Evolutionary conservation across 37 sponge, comb jelly and placozoan species (phyloP).

Genomic region (Halisarca cf. caerulea): DNA sequence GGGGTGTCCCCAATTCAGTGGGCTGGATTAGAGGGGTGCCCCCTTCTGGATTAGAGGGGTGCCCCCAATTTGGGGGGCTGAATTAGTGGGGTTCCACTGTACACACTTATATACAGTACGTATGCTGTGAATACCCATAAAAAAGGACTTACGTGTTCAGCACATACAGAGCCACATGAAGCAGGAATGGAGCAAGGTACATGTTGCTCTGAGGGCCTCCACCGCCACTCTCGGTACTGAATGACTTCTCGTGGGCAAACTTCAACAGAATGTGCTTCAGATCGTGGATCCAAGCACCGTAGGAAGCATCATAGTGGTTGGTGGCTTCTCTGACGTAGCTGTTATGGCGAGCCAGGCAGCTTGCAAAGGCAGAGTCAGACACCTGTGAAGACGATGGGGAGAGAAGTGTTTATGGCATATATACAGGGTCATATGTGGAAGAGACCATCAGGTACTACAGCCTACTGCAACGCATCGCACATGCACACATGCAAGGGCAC

Average conservation of each 20-base stretch:
- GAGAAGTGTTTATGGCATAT: no score
- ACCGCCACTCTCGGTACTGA: constrained; percentile 93
- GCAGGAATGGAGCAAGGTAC: constrained; percentile 77
- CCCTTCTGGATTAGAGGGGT: no score
- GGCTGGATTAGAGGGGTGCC: no score
- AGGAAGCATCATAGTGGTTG: constrained; percentile 71
- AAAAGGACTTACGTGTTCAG: constrained; percentile 74
- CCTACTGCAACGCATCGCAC: no score
- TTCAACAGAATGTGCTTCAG: constrained; percentile 69
- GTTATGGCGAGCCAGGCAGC: constrained; percentile 70
- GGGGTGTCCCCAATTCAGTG: no score
- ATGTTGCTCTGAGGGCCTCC: constrained; percentile 93
- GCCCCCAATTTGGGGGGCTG: no score
- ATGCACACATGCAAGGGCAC: no score
- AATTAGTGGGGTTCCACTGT: no score
- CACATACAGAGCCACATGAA: constrained; percentile 70
- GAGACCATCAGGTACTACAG: no score
- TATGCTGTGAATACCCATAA: no score
- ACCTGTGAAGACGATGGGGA: constrained; percentile 18
- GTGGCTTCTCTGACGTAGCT: constrained; percentile 78
- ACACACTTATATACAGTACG: no score
- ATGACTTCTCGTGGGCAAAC: constrained; percentile 87
- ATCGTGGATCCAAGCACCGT: constrained; percentile 67
- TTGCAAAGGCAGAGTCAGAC: constrained; percentile 66
- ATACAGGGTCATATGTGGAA: no score